phyloP scores from a whole-genome alignment of 2,797 vertebrate genomes.

The Nothura maculosa region DNA sequence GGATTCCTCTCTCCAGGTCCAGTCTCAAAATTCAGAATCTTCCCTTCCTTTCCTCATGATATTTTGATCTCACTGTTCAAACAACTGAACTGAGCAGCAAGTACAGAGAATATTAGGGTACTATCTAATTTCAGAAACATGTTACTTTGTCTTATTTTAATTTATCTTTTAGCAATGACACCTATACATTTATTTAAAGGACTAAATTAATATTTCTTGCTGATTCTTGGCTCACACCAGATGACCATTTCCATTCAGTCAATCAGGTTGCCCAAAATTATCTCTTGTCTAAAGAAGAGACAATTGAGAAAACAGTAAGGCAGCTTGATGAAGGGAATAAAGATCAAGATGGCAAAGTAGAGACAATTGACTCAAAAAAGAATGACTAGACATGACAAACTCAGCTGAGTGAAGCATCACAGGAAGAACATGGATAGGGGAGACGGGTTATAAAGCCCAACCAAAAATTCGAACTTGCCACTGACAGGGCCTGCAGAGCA shows the following conservation, averaged over 20 bases:
- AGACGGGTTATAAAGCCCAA: background rate
- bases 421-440: background rate
- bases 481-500: conserved; percentile 43
- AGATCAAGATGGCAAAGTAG: background rate
- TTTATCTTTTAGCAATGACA: background rate
- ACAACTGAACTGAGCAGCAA: background rate
- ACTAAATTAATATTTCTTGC: background rate
- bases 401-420: background rate
- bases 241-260: background rate
- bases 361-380: background rate
- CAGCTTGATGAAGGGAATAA: background rate
- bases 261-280: background rate
- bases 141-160: background rate
- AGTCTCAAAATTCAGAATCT: background rate
- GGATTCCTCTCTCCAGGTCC: background rate
- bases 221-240: background rate
- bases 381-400: background rate
- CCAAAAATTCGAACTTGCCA: conserved; percentile 32
- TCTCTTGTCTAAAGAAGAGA: background rate
- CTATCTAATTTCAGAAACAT: background rate
- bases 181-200: background rate
- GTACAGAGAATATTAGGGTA: background rate
- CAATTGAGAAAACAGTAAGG: background rate
- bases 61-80: background rate
- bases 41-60: background rate